Conservation (phyloP, 2,113 vertebrate genomes). For the Rhynchomys soricoides region DNA sequence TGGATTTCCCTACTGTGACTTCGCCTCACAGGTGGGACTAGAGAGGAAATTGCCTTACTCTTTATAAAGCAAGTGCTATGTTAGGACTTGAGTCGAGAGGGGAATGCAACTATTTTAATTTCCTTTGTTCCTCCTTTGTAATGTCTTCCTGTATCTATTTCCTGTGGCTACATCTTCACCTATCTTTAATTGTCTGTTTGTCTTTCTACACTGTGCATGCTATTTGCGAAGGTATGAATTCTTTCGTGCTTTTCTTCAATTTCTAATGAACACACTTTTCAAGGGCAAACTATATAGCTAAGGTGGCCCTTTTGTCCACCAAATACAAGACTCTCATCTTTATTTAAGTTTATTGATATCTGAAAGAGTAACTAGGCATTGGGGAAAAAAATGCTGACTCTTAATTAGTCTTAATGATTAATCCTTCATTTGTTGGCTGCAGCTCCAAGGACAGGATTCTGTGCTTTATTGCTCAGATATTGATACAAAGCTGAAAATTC, state of each 20-base stretch:
- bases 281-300: not conserved
- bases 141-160: not conserved
- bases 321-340: not conserved
- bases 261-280: not conserved
- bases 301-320: not conserved
- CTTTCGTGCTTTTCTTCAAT: not conserved
- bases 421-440: not conserved
- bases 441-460: not conserved
- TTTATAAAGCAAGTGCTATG: conserved; percentile 1
- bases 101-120: conserved; percentile 21
- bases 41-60: not conserved
- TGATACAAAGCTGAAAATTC: not conserved
- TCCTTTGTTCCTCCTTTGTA: not conserved
- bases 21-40: not conserved
- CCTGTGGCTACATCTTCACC: not conserved
- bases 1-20: not conserved
- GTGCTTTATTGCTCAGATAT: not conserved
- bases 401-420: conserved; percentile 43
- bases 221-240: not conserved
- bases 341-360: conserved; percentile 1
- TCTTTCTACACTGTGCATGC: not conserved
- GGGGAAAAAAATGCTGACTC: not conserved
- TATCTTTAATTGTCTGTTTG: not conserved
- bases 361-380: not conserved
- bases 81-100: not conserved